These are phyloP conservation scores for Sycobia sp. DNA, from an alignment of 1,140 invertebrate species.

Conservation along the genomic window DNA sequence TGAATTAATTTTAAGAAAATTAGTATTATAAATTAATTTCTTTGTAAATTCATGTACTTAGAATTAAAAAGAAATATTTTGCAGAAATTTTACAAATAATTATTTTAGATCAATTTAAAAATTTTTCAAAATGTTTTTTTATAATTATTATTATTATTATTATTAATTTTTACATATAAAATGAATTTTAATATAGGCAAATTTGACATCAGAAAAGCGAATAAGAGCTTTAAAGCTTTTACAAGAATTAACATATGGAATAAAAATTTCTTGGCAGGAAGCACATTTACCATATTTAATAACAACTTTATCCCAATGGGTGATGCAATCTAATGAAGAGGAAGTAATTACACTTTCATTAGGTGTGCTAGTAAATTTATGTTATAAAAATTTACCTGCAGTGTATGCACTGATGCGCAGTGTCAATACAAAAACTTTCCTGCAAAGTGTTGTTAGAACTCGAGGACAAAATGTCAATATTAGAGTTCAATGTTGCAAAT, in stretches of 20 bases:
- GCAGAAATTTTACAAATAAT: too few species aligned
- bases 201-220: constrained; percentile 56
- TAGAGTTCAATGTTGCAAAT: constrained; percentile 62
- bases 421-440: constrained; percentile 68
- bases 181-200: constrained; percentile 40
- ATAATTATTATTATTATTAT: not conserved
- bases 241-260: constrained; percentile 72
- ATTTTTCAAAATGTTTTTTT: not conserved
- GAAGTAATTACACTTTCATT: constrained; percentile 67
- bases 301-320: constrained; percentile 67
- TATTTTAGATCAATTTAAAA: not conserved
- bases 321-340: constrained; percentile 64
- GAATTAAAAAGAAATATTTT: too few species aligned
- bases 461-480: constrained; percentile 55
- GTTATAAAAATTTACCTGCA: constrained; percentile 71
- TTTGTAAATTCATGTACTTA: too few species aligned
- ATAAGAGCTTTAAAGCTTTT: constrained; percentile 57
- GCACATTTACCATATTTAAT: constrained; percentile 69
- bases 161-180: constrained; percentile 24
- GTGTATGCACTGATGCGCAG: constrained; percentile 69
- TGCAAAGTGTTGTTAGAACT: constrained; percentile 65
- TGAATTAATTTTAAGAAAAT: too few species aligned
- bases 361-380: constrained; percentile 74
- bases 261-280: constrained; percentile 74
- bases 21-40: too few species aligned